phyloP scores from a whole-genome alignment of 2,113 vertebrate genomes.

The Okapia johnstoni region DNA sequence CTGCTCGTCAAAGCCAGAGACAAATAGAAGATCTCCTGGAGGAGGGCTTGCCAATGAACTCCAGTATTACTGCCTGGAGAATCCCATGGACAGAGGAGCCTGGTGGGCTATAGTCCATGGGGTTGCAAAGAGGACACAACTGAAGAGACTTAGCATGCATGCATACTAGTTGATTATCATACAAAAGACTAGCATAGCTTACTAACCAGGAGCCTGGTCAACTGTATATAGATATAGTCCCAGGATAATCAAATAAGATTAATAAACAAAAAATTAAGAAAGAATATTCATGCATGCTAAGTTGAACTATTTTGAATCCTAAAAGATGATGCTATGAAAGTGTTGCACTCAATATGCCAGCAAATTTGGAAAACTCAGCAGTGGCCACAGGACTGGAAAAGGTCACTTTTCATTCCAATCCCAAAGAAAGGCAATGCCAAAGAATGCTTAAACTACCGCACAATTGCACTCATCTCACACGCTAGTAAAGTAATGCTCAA shows the following conservation, averaged over 20 bases:
- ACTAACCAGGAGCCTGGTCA: neutral
- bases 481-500: neutral
- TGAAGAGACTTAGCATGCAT: neutral
- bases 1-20: rapidly evolving
- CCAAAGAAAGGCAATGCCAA: neutral
- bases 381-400: neutral
- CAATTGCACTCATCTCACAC: neutral
- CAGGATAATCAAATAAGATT: neutral
- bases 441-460: neutral
- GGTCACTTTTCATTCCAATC: neutral
- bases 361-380: neutral
- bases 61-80: neutral
- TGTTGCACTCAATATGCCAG: neutral
- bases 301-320: neutral
- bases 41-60: neutral
- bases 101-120: neutral
- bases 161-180: neutral
- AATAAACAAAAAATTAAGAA: neutral
- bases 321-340: neutral
- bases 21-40: neutral
- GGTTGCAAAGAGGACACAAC: neutral
- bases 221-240: neutral
- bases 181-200: neutral
- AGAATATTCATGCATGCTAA: neutral
- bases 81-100: neutral